Evolutionary conservation across 2,888 invertebrate genomes (phyloP).

Genomic region (Escarpia spicata): DNA sequence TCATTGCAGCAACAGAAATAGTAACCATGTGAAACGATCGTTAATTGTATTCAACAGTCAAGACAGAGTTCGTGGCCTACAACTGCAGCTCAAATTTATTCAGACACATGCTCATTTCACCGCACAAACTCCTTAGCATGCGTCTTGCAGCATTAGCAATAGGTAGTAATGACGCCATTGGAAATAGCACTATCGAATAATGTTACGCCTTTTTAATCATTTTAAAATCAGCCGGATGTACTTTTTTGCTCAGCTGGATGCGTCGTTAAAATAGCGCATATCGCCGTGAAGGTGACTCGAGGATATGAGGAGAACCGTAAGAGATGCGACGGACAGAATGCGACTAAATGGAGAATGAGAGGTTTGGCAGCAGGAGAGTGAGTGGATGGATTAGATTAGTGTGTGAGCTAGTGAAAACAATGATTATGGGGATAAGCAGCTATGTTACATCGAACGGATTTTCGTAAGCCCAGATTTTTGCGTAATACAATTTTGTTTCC

Average conservation of each 20-base stretch:
- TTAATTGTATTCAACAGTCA: background rate
- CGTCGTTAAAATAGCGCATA: background rate
- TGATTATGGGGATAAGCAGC: too few species aligned
- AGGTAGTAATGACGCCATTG: background rate
- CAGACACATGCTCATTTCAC: slow-evolving; percentile 1
- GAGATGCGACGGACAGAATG: background rate
- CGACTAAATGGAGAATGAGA: background rate
- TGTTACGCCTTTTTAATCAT: background rate
- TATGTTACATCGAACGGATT: too few species aligned
- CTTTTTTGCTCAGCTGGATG: background rate
- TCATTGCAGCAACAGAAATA: background rate
- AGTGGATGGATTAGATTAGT: too few species aligned
- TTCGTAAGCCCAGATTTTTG: too few species aligned
- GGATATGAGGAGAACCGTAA: background rate
- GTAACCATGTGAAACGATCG: background rate
- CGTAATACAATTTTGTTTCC: too few species aligned
- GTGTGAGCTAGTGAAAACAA: too few species aligned
- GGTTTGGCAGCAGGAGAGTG: too few species aligned
- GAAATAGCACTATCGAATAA: background rate
- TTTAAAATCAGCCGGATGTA: background rate
- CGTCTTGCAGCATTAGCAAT: background rate
- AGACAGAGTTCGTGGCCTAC: background rate
- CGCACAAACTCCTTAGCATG: background rate
- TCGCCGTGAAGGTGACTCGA: background rate
- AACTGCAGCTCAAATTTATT: background rate